These are phyloP conservation scores for Eciton burchellii DNA, from an alignment of 1,140 invertebrate genomes.

Conservation along the genomic window DNA sequence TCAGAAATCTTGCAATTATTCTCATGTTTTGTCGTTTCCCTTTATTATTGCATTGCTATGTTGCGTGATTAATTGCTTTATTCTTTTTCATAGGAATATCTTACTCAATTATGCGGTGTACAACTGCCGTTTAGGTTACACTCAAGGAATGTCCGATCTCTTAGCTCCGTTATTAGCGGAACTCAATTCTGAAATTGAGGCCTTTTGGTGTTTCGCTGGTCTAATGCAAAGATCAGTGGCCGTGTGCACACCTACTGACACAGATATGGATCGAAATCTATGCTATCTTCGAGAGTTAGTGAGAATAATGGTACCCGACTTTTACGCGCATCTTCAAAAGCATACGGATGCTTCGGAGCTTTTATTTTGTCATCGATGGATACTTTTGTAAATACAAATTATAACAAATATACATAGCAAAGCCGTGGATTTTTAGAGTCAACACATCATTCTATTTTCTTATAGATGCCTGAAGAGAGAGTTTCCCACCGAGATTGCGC, in stretches of 20 bases:
- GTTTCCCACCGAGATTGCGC: conserved; percentile 93
- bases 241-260: conserved; percentile 96
- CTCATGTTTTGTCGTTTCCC: no score
- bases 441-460: conserved; percentile 4
- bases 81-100: conserved; percentile 88
- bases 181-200: conserved; percentile 94
- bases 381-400: conserved; percentile 90
- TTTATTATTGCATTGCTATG: background rate
- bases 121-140: conserved; percentile 94
- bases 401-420: background rate
- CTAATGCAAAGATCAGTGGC: conserved; percentile 96
- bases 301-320: conserved; percentile 94
- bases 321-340: conserved; percentile 93
- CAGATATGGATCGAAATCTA: conserved; percentile 97
- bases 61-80: conserved; percentile 7
- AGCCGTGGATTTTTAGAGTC: background rate
- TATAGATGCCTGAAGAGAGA: conserved; percentile 94
- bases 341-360: conserved; percentile 95
- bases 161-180: conserved; percentile 95
- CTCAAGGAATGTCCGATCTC: conserved; percentile 97
- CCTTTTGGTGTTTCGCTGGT: conserved; percentile 97
- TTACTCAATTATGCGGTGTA: conserved; percentile 96
- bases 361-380: conserved; percentile 97
- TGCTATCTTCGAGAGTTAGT: conserved; percentile 95
- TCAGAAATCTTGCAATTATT: no score